Base-by-base conservation (phyloP, 1,140 invertebrate genomes). In the Heliconius nattereri region DNA sequence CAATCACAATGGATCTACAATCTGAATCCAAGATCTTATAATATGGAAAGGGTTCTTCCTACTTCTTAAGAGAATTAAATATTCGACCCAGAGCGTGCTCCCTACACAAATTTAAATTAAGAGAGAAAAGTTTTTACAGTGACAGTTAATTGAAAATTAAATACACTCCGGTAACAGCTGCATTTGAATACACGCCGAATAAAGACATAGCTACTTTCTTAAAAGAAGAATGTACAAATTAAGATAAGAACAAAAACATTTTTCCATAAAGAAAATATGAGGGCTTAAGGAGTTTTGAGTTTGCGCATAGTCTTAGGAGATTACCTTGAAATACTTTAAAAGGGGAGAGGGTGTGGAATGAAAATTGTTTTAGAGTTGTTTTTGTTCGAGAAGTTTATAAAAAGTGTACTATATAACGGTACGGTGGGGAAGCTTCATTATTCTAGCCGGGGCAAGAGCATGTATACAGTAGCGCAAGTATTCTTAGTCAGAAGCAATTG, bases 241-340 rank as follows among this genome's bases (percentile, higher is more conserved):
- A 81, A 79, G 77, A 78, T 57, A 73, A 73, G 45, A 79, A 85
- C 80, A 78, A 72, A 76, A 83, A 81, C 20, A 75, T 75, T 83
- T 82, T 78, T 79, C 80, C 87, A 85, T 87, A 91, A 91, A 91
- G 86, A 88, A 92, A 91, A 90, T 88, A 90, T 87, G 85, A 83
- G 80, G 85, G 82, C 86, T 90, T 90, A 91, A 92, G 88, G 88
- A 89, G 86, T 90, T 92, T 88, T 77, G 82, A 88, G 86, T 90
- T 91, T 90, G 89, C 88, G 85, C 90, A 87, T 88, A 91, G 88
- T 92, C 90, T 91, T 87, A 87, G 87, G 85, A 90, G 90, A 94
- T 92, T 92, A 94, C 88, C 85, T 90, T 90, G 85, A 89, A 92
- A 91, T 90, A 89, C 88, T 91, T 93, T 90, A 82, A 87, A 84